A percentile compares a stretch with the other conserved stretches of the same genome.
phyloP scores from a whole-genome alignment of 2,113 vertebrate species.

The Psettodes erumei region DNA sequence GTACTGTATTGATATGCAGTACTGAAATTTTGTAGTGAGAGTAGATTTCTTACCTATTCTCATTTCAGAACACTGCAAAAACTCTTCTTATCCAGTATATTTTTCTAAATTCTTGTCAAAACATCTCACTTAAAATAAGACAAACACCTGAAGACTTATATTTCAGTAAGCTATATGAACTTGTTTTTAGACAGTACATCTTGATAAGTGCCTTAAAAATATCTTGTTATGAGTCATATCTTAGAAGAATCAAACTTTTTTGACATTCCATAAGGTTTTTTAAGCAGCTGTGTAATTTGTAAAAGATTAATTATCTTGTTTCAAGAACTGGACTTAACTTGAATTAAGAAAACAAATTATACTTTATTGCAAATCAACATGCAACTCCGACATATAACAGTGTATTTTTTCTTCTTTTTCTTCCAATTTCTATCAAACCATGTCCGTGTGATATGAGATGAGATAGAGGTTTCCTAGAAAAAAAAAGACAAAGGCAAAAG shows the following conservation, averaged over 20 bases:
- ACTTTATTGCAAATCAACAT: conserved; percentile 12
- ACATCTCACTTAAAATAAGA: neutral
- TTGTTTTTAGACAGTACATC: conserved; percentile 1
- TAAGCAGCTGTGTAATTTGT: conserved; percentile 1
- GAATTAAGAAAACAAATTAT: conserved; percentile 13
- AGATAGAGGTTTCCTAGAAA: no score
- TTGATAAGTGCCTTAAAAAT: neutral
- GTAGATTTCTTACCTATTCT: no score
- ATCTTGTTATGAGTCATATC: neutral
- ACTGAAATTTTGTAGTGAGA: no score
- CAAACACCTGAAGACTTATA: neutral
- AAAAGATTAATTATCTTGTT: neutral
- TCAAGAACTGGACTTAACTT: conserved; percentile 15
- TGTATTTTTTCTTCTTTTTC: neutral
- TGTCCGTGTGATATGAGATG: neutral
- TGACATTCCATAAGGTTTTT: neutral
- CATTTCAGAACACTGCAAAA: conserved; percentile 9
- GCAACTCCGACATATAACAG: neutral
- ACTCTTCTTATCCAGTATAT: neutral
- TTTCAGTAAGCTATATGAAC: neutral
- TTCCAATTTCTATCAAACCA: neutral
- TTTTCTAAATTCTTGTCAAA: conserved; percentile 2
- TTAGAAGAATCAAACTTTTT: conserved; percentile 12
- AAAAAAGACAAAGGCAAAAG: conserved; percentile 3
- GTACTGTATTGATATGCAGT: no score